phyloP scores from a whole-genome alignment of 2,888 invertebrate species.

The Acrocyrtus sp. region DNA sequence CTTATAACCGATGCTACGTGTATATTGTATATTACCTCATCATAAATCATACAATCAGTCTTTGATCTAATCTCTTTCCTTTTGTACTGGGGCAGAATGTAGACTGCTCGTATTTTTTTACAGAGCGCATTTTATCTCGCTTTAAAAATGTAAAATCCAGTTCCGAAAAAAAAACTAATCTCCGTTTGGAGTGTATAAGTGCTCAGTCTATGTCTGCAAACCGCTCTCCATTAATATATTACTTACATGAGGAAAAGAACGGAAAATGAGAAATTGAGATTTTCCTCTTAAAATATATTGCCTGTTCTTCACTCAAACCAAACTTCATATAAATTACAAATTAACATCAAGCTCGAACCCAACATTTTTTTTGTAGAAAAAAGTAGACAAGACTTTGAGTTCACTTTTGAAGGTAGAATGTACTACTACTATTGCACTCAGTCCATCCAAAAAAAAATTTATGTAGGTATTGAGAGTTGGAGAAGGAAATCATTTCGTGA shows the following conservation, averaged over 20 bases:
- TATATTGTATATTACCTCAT: slow-evolving; percentile 29
- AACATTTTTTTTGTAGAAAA: no score
- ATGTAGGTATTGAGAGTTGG: no score
- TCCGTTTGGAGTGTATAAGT: no score
- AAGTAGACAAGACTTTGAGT: no score
- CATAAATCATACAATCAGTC: slow-evolving; percentile 35
- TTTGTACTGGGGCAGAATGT: no score
- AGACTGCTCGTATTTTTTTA: neutral
- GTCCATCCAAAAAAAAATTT: no score
- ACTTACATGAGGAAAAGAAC: neutral
- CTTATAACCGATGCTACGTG: no score
- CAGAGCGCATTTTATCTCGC: slow-evolving; percentile 3
- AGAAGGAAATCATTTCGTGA: slow-evolving; percentile 40
- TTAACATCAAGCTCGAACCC: slow-evolving; percentile 8
- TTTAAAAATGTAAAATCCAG: slow-evolving; percentile 13
- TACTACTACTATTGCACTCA: no score
- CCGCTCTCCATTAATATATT: no score
- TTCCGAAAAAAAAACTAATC: no score
- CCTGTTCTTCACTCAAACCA: neutral
- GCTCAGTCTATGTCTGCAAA: no score
- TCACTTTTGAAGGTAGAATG: no score
- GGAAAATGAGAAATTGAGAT: slow-evolving; percentile 8
- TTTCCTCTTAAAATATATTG: slow-evolving; percentile 20
- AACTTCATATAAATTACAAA: slow-evolving; percentile 33
- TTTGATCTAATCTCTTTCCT: slow-evolving; percentile 26